These are phyloP conservation scores for Hesperia comma DNA, from an alignment of 2,888 invertebrate genomes.

Conservation along the genomic window DNA sequence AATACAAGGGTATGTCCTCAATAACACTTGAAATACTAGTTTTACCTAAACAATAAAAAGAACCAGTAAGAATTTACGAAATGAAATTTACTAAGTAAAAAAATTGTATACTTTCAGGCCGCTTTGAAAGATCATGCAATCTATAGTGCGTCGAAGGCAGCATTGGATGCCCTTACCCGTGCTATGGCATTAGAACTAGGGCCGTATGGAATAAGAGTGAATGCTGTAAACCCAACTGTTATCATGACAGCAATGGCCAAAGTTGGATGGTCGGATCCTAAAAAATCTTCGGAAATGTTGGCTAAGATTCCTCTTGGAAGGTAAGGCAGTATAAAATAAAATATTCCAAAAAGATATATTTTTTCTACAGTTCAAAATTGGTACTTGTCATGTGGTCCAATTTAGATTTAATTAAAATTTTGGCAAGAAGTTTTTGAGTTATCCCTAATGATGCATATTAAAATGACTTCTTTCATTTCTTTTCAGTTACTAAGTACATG, in stretches of 20 bases:
- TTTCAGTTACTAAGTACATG: not conserved
- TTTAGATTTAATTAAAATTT: no score
- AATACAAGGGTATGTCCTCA: no score
- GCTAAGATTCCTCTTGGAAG: constrained; percentile 93
- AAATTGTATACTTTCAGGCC: constrained; percentile 67
- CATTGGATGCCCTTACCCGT: constrained; percentile 92
- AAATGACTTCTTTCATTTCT: no score
- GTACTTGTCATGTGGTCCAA: no score
- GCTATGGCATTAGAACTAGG: constrained; percentile 95
- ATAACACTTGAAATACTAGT: no score
- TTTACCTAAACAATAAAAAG: no score
- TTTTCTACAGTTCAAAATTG: no score
- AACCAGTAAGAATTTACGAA: not conserved
- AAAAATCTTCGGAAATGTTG: constrained; percentile 88
- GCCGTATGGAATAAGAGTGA: constrained; percentile 92
- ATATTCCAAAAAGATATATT: no score
- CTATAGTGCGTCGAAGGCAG: constrained; percentile 95
- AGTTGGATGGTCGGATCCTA: constrained; percentile 93
- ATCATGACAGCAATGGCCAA: constrained; percentile 96
- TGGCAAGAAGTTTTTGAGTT: no score
- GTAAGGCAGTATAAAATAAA: constrained; percentile 64
- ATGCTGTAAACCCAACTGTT: constrained; percentile 97
- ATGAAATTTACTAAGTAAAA: no score
- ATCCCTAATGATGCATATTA: no score
- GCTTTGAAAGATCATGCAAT: constrained; percentile 90